These are phyloP conservation scores for Guaruba guarouba DNA, from an alignment of 2,113 vertebrate genomes.

Conservation along the genomic window DNA sequence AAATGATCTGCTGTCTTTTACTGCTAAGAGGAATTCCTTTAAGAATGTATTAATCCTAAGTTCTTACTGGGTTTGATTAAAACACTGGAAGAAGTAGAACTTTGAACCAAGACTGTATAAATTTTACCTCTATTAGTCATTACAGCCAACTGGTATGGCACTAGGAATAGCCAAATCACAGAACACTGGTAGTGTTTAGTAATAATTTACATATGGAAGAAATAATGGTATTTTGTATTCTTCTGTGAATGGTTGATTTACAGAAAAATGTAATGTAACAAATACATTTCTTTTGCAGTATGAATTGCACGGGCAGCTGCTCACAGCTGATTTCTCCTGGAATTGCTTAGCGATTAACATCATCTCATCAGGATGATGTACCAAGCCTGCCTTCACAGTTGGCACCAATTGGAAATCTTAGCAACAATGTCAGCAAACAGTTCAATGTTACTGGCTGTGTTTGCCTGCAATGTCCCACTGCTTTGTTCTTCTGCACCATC, in stretches of 20 bases:
- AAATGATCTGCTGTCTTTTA: not conserved
- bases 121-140: not conserved
- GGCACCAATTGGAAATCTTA: not conserved
- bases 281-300: not conserved
- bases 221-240: not conserved
- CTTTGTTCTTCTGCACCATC: not conserved
- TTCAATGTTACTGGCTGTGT: not conserved
- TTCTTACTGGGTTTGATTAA: not conserved
- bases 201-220: not conserved
- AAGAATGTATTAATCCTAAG: not conserved
- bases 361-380: not conserved
- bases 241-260: not conserved
- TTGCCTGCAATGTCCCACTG: not conserved
- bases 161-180: not conserved
- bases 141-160: not conserved
- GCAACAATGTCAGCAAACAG: not conserved
- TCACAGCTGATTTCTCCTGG: not conserved
- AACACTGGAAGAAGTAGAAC: not conserved
- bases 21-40: not conserved
- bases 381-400: not conserved
- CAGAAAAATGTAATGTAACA: not conserved
- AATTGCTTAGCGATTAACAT: not conserved
- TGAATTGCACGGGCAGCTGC: not conserved
- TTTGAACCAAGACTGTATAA: not conserved
- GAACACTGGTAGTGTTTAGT: not conserved